Percentiles rank a stretch among this genome's conserved stretches.
These are phyloP conservation scores for Furnarius figulus DNA, from an alignment of 2,113 vertebrate genomes.

Conservation along the genomic window DNA sequence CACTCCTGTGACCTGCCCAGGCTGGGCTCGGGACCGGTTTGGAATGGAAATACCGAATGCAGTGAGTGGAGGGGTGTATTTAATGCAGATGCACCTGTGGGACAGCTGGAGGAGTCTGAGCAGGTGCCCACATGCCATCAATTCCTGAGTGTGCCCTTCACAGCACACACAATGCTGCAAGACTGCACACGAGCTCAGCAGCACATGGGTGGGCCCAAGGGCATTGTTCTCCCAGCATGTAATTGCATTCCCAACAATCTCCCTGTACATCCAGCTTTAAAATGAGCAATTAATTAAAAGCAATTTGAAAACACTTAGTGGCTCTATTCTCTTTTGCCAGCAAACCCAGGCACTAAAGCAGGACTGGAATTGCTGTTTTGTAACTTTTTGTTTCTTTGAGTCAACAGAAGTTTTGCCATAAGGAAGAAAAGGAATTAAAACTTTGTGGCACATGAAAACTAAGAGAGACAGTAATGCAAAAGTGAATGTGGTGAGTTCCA, in stretches of 20 bases:
- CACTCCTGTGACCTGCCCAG: not conserved
- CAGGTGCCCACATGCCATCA: slow-evolving; percentile 48
- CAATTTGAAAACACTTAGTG: slow-evolving; percentile 45
- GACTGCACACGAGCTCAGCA: not conserved
- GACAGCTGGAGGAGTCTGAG: not conserved
- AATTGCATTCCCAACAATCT: slow-evolving; percentile 53
- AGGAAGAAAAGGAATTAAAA: not conserved
- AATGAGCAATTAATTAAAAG: slow-evolving; percentile 60
- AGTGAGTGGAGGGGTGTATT: not conserved
- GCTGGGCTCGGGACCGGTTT: rapidly evolving
- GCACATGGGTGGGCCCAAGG: slow-evolving; percentile 31
- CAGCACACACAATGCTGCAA: not conserved
- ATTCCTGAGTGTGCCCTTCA: not conserved
- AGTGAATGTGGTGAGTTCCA: not conserved
- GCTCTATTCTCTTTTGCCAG: not conserved
- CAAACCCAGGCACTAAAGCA: not conserved
- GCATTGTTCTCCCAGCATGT: slow-evolving; percentile 46
- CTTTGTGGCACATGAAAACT: not conserved
- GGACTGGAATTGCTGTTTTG: not conserved
- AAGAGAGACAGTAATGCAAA: not conserved
- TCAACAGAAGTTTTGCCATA: not conserved
- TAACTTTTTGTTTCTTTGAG: not conserved
- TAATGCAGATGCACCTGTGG: slow-evolving; percentile 22
- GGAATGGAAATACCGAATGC: rapidly evolving
- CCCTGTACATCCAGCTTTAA: slow-evolving; percentile 9